Evolutionary conservation across 2,888 invertebrate genomes (phyloP).

Genomic region (Acronicta leporina): DNA sequence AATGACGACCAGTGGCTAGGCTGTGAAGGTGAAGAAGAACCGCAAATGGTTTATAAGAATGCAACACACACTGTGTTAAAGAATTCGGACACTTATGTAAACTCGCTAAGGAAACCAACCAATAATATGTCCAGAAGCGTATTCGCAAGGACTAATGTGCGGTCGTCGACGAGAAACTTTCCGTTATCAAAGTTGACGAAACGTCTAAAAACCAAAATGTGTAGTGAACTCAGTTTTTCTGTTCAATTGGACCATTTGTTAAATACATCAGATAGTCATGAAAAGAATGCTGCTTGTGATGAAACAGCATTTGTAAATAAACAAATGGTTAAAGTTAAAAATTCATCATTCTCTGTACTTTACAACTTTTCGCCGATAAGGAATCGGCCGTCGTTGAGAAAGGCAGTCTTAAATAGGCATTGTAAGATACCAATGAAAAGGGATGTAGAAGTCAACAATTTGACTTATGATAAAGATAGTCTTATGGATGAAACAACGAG

Average conservation of each 20-base stretch:
- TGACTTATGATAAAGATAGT: constrained; percentile 56
- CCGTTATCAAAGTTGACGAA: constrained; percentile 74
- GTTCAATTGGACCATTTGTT: constrained; percentile 77
- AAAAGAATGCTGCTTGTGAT: constrained; percentile 47
- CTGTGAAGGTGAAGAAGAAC: constrained; percentile 62
- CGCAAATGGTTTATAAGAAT: constrained; percentile 57
- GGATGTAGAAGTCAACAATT: constrained; percentile 41
- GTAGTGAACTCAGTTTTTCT: constrained; percentile 78
- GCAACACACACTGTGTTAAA: constrained; percentile 71
- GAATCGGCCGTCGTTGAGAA: constrained; percentile 75
- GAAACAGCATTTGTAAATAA: constrained; percentile 51
- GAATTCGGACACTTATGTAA: constrained; percentile 69
- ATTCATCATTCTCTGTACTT: constrained; percentile 67
- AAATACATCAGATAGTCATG: constrained; percentile 51
- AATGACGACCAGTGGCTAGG: constrained; percentile 73
- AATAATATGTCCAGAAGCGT: constrained; percentile 73
- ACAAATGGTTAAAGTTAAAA: constrained; percentile 57
- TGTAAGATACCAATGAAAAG: constrained; percentile 54
- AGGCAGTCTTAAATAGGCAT: constrained; percentile 72
- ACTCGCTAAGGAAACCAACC: constrained; percentile 63
- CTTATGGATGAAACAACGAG: constrained; percentile 73
- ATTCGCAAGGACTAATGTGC: constrained; percentile 74
- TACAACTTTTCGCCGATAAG: constrained; percentile 75
- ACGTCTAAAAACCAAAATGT: constrained; percentile 69
- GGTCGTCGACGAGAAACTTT: constrained; percentile 71